Conservation (phyloP, 2,113 vertebrate species). For the Toxotes jaculatrix region DNA sequence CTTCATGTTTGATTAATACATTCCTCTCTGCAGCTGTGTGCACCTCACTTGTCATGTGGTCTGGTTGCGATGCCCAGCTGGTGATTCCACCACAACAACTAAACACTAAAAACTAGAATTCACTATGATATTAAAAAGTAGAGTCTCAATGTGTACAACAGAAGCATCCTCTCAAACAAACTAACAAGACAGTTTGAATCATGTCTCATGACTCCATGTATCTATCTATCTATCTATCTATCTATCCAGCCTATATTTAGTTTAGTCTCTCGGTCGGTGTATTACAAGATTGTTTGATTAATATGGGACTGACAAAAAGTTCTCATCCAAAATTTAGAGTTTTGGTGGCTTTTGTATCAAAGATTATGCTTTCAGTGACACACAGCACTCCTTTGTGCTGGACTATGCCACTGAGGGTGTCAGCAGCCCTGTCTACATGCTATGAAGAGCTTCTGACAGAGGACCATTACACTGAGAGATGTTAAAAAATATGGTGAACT, state of each 20-base stretch:
- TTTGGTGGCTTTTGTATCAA: background rate
- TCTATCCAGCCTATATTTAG: no score
- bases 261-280: no score
- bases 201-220: no score
- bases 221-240: no score
- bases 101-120: no score
- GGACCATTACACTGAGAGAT: background rate
- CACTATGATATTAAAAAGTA: no score
- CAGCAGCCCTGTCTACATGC: constrained; percentile 9
- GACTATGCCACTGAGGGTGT: background rate
- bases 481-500: background rate
- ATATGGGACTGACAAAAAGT: background rate
- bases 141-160: no score
- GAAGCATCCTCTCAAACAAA: no score
- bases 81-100: background rate
- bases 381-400: background rate
- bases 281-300: no score
- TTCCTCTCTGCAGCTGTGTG: background rate
- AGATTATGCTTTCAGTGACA: background rate
- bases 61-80: background rate
- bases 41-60: background rate
- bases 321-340: background rate
- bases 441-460: background rate
- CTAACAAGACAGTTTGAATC: no score
- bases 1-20: background rate